These are phyloP conservation scores for Zele albiditarsus DNA, from an alignment of 2,888 invertebrate genomes.

Conservation along the genomic window DNA sequence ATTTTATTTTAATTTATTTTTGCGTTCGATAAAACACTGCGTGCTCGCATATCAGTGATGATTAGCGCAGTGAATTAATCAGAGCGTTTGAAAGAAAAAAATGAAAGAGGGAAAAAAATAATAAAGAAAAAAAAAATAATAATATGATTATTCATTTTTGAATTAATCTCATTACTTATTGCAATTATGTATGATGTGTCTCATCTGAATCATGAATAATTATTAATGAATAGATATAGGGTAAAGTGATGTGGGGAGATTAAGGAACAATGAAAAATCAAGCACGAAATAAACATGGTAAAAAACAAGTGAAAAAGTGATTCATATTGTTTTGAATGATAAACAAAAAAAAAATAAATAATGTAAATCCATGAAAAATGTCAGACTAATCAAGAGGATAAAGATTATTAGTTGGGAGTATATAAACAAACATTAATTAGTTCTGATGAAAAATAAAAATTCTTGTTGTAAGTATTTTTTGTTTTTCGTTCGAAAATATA, in stretches of 20 bases:
- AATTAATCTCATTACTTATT: neutral
- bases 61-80: slow-evolving; percentile 7
- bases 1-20: slow-evolving; percentile 11
- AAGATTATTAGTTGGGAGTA: no score
- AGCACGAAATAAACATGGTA: neutral
- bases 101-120: no score
- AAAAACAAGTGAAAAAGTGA: neutral
- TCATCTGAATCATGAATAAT: neutral
- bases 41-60: neutral
- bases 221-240: neutral
- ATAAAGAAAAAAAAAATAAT: neutral
- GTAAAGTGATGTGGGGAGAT: neutral
- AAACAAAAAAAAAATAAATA: neutral
- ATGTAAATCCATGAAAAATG: neutral
- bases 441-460: no score
- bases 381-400: neutral
- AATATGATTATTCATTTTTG: neutral
- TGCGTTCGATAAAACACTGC: neutral
- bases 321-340: neutral
- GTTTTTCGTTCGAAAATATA: no score
- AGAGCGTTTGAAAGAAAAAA: neutral
- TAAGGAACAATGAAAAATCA: neutral
- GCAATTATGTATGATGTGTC: neutral
- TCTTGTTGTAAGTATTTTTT: no score
- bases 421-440: no score